Base-by-base conservation (phyloP, 2,888 invertebrate species). In the Rhingia rostrata region DNA sequence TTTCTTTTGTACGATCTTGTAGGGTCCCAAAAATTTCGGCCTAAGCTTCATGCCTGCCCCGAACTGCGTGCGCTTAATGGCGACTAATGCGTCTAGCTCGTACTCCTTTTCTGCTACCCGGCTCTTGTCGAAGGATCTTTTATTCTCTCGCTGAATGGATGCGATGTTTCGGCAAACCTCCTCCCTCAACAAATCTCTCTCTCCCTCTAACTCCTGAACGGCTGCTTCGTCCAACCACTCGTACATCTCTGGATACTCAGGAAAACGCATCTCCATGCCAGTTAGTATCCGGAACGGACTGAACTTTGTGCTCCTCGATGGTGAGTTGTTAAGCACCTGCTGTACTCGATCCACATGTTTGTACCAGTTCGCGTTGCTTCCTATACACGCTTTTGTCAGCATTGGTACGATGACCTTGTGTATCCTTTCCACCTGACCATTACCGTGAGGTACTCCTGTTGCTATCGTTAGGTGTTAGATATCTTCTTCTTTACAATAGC, bases 361-460 rank as follows among this genome's bases (percentile, higher is more conserved):
- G 67, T 88, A 89, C 89, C 89, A 90, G 22, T 88, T 86, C 4
- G 75, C 72, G 0, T 88, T 87, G 7, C 89, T 87, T 9, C 87
- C 88, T 2, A 88, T 66, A 12, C 88, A 87, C 6, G 91, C 61
- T n/a, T n/a, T n/a, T 1, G 89, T 87, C 4, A 90, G 39, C n/a
- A 90, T 74, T 0, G 89, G 86, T 58, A 89, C 88, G 5, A 90
- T 86, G 4, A 86, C 88, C 5, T 86, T 72, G 75, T 90, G 88
- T 0, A 89, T 72, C n/a, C 89, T 73, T 45, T 90, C 89, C 0
- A 89, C 89, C 70, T 90, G 90, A 0, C 90, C 90, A 69, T 90
- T 90, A 1, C 22, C 22, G 2, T 2, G 22, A 4, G 41, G 41
- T 0, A 41, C 41, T 58, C 41, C 58, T 4, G 56, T 12, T n/a